These are phyloP conservation scores for Pachydiplax longipennis DNA, from an alignment of 2,888 invertebrate genomes.

Conservation along the genomic window DNA sequence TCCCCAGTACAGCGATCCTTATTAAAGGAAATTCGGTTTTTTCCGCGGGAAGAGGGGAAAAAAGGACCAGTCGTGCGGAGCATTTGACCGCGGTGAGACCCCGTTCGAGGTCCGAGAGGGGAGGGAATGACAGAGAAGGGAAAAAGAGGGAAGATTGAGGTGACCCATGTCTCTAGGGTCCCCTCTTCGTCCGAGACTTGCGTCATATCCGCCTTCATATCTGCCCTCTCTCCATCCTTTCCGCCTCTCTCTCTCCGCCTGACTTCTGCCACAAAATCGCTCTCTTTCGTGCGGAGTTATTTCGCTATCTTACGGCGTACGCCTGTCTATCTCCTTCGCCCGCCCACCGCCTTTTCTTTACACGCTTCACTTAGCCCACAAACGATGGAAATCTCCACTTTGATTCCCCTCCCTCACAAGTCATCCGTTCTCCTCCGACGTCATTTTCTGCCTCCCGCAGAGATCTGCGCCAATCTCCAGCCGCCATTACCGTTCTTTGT, in stretches of 20 bases:
- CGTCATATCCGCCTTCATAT: background rate
- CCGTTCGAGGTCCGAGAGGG: background rate
- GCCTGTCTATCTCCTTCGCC: background rate
- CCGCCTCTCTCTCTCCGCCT: background rate
- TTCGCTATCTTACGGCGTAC: background rate
- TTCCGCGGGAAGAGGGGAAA: background rate
- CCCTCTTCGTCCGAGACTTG: background rate
- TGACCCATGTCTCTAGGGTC: background rate
- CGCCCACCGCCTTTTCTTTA: background rate
- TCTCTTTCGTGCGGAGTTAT: background rate
- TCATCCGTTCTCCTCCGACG: background rate
- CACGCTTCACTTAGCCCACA: background rate
- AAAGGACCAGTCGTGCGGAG: background rate
- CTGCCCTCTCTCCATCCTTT: background rate
- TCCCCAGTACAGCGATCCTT: background rate
- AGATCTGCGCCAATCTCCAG: too few species aligned
- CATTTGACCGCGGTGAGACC: background rate
- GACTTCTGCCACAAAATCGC: background rate
- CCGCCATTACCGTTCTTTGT: too few species aligned
- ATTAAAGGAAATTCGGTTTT: background rate
- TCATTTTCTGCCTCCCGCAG: background rate
- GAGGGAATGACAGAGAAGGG: background rate
- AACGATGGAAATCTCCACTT: background rate
- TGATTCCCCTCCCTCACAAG: too few species aligned
- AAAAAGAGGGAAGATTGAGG: background rate